Evolutionary conservation across 2,888 invertebrate genomes (phyloP).

Genomic region (Aproaerema taeniolella): DNA sequence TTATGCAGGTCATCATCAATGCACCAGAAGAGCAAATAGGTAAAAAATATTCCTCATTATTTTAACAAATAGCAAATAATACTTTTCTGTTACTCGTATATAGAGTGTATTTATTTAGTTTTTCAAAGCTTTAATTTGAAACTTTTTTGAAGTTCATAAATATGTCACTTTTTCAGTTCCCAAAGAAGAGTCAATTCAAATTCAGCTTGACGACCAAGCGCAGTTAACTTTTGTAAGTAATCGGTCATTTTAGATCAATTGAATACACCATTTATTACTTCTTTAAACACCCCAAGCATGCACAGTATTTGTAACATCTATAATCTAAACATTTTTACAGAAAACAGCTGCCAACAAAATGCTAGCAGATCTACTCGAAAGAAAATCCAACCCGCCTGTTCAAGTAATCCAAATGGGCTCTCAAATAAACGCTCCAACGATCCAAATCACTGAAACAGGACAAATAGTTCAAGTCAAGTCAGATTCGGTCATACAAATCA

Average conservation of each 20-base stretch:
- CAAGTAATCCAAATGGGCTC: slow-evolving; percentile 68
- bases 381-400: slow-evolving; percentile 79
- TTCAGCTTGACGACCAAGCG: slow-evolving; percentile 64
- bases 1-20: slow-evolving; percentile 36
- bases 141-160: too few species aligned
- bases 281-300: too few species aligned
- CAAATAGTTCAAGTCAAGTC: slow-evolving; percentile 67
- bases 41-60: too few species aligned
- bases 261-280: too few species aligned
- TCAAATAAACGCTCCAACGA: slow-evolving; percentile 64
- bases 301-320: too few species aligned
- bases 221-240: slow-evolving; percentile 62
- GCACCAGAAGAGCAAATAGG: slow-evolving; percentile 40
- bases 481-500: slow-evolving; percentile 57
- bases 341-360: slow-evolving; percentile 81
- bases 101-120: too few species aligned
- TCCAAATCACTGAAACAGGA: slow-evolving; percentile 68
- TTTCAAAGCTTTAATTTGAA: too few species aligned
- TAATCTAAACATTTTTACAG: slow-evolving; percentile 36
- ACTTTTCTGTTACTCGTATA: too few species aligned
- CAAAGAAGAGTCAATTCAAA: slow-evolving; percentile 64
- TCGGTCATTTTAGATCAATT: too few species aligned
- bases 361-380: slow-evolving; percentile 89
- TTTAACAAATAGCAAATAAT: too few species aligned
- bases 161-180: slow-evolving; percentile 43